A percentile compares a stretch with the other conserved stretches of the same genome.
These are phyloP conservation scores for Odontomyia ornata DNA, from an alignment of 2,888 invertebrate species.

Conservation along the genomic window DNA sequence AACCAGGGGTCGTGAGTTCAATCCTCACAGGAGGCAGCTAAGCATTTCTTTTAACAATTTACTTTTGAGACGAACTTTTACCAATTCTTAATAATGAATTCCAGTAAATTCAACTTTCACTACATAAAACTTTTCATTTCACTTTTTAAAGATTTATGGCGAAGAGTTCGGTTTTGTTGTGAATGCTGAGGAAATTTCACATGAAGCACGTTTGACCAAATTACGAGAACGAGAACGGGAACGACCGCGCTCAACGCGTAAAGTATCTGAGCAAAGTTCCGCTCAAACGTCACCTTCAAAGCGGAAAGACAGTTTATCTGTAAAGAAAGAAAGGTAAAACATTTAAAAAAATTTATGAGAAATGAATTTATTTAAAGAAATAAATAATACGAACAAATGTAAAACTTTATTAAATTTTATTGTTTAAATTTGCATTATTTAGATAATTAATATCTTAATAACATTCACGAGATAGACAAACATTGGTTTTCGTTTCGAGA, in stretches of 20 bases:
- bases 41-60: neutral
- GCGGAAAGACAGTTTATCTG: constrained; percentile 73
- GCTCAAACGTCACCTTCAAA: constrained; percentile 80
- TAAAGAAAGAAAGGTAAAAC: constrained; percentile 68
- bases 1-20: constrained; percentile 52
- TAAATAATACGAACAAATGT: no score
- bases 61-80: neutral
- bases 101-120: neutral
- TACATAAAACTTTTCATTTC: constrained; percentile 37
- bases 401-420: no score
- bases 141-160: constrained; percentile 74
- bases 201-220: constrained; percentile 63
- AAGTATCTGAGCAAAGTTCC: constrained; percentile 83
- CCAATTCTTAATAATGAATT: neutral
- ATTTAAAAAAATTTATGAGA: constrained; percentile 47
- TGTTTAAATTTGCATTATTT: no score
- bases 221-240: constrained; percentile 54
- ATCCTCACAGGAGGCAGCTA: constrained; percentile 51
- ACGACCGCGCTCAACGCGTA: constrained; percentile 68
- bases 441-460: no score
- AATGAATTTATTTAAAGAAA: no score
- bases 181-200: constrained; percentile 67
- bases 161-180: constrained; percentile 80
- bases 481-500: no score
- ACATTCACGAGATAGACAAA: no score